Base-by-base conservation (phyloP, 2,888 invertebrate genomes). In the Hypercompe scribonia region DNA sequence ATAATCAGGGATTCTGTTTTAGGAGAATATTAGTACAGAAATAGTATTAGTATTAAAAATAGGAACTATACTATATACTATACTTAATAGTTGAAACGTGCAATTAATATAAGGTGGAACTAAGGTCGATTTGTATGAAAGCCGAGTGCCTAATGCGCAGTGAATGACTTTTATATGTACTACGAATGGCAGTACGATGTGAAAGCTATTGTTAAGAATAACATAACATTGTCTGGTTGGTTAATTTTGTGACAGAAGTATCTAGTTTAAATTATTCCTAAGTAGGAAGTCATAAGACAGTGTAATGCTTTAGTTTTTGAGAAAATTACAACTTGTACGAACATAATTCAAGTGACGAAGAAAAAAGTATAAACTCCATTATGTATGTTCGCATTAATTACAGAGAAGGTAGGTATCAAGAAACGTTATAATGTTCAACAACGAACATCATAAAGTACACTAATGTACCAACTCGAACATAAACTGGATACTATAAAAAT, bases 321-420 rank as follows among this genome's bases (percentile, higher is more conserved):
- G 78, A 83, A 83, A 83, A 76, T 82, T 66, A 69, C 36, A 74
- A 63, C 58, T 64, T 13, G 71, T 64, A 68, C 15, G 64, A 72
- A 78, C 74, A 75, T 75, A 74, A 75, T 74, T 76, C 70, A 68
- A 80, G 76, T 77, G 70, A 73, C 75, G 72, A 75, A 65, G 18
- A 68, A 78, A 81, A 83, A 82, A 75, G 72, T 65, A 79, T 72
- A 73, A 77, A 83, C 79, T 78, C 66, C 74, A 79, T 80, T 75
- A 81, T 78, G 74, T 76, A 81, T 83, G 80, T 78, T 71, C 76
- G 77, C 77, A 81, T 82, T 81, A 84, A 84, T 82, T 78, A 77
- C 76, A 31, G 50, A 74, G 71, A 73, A 74, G 79, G 78, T 78
- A 78, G 78, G 78, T 78, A 78, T 42, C 42, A 77, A 72, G 75